Evolutionary conservation across 2,797 vertebrate genomes (phyloP), one percentile per base, ranked within the genome.

Genomic region (Chaunax sp.): DNA sequence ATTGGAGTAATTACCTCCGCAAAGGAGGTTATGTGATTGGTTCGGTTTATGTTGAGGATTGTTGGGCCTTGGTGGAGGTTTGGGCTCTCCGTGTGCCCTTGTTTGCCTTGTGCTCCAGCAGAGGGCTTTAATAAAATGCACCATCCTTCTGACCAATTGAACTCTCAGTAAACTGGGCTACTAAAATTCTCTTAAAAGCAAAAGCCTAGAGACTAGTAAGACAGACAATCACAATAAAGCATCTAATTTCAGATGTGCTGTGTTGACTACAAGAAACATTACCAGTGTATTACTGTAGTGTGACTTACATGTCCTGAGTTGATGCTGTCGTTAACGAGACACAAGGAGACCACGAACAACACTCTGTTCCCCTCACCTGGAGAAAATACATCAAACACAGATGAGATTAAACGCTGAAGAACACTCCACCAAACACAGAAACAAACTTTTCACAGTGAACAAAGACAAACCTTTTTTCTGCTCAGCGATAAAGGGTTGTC

Each of bases 381-480:
- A 77, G 2, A 44, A 51, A 60, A 81, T 0, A 69, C 2, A 35
- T n/a, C 16, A n/a, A 50, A 49, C 22, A 47, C 6, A 2, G n/a
- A 51, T 41, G 12, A 74, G 44, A 47, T 41, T 25, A 5, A 59
- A 43, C 2, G 10, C 2, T 47, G 18, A 41, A 22, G 23, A 62
- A 26, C 9, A 20, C 2, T 7, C 16, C 2, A 33, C 15, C 1
- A 10, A 1, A 1, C 6, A 49, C 13, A 6, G 22, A 3, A 9
- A 33, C 4, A 10, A 20, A 1, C 35, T 12, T 14, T 37, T 12
- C 38, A 40, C 38, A 15, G 15, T 3, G 11, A 15, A 14, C 1
- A 25, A 22, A 25, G 5, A 18, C 16, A 13, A 28, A 94, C 94
- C 93, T 93, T 94, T 85, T 92, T 94, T 16, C 86, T 91, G 75